Conservation (phyloP, 2,888 invertebrate species). For the Erynnis tages region DNA sequence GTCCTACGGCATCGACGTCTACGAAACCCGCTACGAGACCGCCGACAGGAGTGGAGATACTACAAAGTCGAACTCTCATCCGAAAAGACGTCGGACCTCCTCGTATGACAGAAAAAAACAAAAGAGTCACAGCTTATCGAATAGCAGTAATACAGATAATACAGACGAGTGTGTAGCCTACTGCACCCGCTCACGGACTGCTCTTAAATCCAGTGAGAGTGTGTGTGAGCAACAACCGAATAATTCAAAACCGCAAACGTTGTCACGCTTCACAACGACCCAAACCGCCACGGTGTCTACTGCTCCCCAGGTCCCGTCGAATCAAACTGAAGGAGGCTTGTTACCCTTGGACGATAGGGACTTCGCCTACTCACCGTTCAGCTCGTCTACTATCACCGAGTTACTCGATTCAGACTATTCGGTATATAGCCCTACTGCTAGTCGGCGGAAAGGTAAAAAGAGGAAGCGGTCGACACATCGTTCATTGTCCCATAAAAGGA, state of each 20-base stretch:
- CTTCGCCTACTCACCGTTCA: conserved; percentile 75
- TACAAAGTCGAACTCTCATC: conserved; percentile 48
- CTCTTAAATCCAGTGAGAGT: conserved; percentile 71
- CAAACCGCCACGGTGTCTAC: conserved; percentile 50
- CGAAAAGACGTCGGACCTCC: conserved; percentile 63
- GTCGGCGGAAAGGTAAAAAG: conserved; percentile 69
- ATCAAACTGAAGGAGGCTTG: conserved; percentile 66
- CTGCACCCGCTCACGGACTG: conserved; percentile 75
- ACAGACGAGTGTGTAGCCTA: conserved; percentile 71
- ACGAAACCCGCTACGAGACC: conserved; percentile 74
- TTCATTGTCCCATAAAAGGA: conserved; percentile 65
- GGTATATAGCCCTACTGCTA: conserved; percentile 72
- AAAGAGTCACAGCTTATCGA: conserved; percentile 52
- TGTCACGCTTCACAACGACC: conserved; percentile 45
- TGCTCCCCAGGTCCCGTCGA: conserved; percentile 43
- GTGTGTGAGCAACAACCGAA: conserved; percentile 60
- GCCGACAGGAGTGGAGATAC: conserved; percentile 63
- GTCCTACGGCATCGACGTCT: conserved; percentile 79
- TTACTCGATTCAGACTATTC: conserved; percentile 75
- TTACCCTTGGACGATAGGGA: conserved; percentile 77
- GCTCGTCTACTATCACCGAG: conserved; percentile 75
- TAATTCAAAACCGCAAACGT: conserved; percentile 48
- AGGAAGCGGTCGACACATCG: conserved; percentile 70
- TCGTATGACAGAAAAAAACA: conserved; percentile 73
- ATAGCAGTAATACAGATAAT: conserved; percentile 42